Evolutionary conservation across 2,888 invertebrate genomes (phyloP), one percentile per base, ranked within the genome.

Genomic region (Bruchidius siliquastri): DNA sequence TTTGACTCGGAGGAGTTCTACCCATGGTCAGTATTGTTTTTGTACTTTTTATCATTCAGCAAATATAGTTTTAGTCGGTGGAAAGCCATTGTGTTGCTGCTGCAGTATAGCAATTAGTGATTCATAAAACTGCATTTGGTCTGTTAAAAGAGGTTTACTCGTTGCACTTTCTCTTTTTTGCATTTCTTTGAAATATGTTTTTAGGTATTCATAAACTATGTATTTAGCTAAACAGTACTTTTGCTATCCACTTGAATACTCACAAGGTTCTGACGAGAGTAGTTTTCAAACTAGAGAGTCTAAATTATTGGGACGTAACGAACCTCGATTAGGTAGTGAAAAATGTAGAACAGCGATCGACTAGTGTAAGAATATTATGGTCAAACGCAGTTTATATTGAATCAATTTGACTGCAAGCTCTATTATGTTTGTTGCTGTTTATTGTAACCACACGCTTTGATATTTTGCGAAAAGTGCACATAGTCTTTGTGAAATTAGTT

Each of bases 1-100:
- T 90, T 90, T 89, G 92, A 92, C 87, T 89, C 90, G 87, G 90
- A 92, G 91, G 92, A 92, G 88, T 92, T 91, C 90, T 90, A 91
- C 87, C 92, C 92, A 90, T 93, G 93, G 93, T 93, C 91, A 92
- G 92, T 92, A 92, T 77, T 74, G 71, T 90, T 84, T 82, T 80
- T 80, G 77, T 77, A 75, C n/a, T 21, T 77, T 74, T 77, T 75
- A 49, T 49, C 8, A 49, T 49, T 49, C 70, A n/a, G 32, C 73
- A 70, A 73, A 72, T 67, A 49, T 71, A 70, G 18, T 73, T 67
- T 73, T 67, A 67, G 69, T 69, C 20, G 21, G 22, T 20, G n/a
- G 18, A n/a, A 0, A 30, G 2, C 18, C 30, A 71, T n/a, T 66
- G 21, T 66, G 18, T 2, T 21, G 67, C 66, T 21, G 70, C n/a